Conservation (phyloP, 2,888 invertebrate genomes). For the Ochropacha duplaris region DNA sequence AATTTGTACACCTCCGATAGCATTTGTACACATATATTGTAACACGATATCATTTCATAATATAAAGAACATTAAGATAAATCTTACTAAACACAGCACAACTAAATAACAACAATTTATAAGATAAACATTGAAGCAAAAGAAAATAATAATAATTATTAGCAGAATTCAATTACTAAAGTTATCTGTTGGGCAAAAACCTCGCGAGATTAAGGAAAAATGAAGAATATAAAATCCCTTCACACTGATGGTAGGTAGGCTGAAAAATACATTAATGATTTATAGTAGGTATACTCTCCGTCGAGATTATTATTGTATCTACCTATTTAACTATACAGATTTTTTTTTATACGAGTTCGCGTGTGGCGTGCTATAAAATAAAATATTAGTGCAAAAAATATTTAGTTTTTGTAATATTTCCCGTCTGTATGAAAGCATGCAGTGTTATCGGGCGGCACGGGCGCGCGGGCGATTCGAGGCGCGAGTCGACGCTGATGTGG, state of each 20-base stretch:
- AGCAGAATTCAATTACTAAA: too few species aligned
- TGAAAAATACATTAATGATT: conserved; percentile 15
- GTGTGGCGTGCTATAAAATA: not conserved
- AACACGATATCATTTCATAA: not conserved
- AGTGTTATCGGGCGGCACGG: not conserved
- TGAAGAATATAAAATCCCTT: conserved; percentile 29
- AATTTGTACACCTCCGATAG: not conserved
- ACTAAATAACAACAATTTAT: not conserved
- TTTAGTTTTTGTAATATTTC: not conserved
- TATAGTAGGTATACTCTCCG: conserved; percentile 5
- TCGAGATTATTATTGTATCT: conserved; percentile 6
- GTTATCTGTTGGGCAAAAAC: conserved; percentile 39
- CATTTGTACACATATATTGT: conserved; percentile 1
- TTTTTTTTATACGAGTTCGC: conserved; percentile 1
- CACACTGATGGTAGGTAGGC: conserved; percentile 32
- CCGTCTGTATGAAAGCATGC: not conserved
- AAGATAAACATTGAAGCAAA: too few species aligned
- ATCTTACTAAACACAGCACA: too few species aligned
- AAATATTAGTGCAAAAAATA: not conserved
- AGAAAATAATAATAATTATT: conserved; percentile 7
- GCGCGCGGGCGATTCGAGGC: conserved; percentile 3
- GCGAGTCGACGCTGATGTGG: conserved; percentile 32
- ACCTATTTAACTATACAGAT: not conserved
- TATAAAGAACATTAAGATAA: not conserved
- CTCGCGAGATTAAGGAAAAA: conserved; percentile 57